Conservation (phyloP, 2,888 invertebrate species). For the Andrena bucephala region DNA sequence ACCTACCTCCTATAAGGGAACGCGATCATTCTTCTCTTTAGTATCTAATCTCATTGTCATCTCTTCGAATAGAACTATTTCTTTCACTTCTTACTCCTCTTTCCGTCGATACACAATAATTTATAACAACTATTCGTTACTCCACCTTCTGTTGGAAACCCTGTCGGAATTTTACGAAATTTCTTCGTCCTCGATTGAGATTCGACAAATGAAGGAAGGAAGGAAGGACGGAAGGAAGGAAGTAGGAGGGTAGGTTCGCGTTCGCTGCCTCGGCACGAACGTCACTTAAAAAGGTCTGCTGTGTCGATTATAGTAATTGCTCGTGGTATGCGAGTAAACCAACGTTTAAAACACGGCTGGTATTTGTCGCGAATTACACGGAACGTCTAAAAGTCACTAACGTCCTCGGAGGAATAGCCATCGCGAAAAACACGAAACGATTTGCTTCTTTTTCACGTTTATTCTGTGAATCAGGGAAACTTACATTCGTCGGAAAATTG, state of each 20-base stretch:
- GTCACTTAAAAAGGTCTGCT: slow-evolving; percentile 72
- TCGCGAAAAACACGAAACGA: slow-evolving; percentile 17
- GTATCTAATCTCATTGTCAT: too few species aligned
- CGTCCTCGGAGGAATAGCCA: slow-evolving; percentile 56
- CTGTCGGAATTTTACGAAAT: background rate
- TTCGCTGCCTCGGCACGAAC: slow-evolving; percentile 13
- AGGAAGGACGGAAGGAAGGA: background rate
- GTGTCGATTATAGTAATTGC: slow-evolving; percentile 77
- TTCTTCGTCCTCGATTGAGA: background rate
- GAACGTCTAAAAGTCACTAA: slow-evolving; percentile 73
- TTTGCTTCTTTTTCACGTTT: background rate
- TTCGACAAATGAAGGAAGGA: background rate
- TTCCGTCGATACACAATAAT: too few species aligned
- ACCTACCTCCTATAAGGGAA: too few species aligned
- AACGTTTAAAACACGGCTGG: slow-evolving; percentile 77
- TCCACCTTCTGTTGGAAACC: too few species aligned
- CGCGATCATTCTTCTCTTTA: too few species aligned
- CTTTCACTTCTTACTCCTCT: too few species aligned
- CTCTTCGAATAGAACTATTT: too few species aligned
- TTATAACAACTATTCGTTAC: too few species aligned
- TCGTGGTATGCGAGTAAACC: slow-evolving; percentile 76
- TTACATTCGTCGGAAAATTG: background rate
- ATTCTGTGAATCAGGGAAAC: slow-evolving; percentile 52
- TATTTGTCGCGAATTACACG: slow-evolving; percentile 75
- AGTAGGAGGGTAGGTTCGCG: background rate